These are phyloP conservation scores for Anarsia innoxiella DNA, from an alignment of 2,888 invertebrate genomes.

Conservation along the genomic window DNA sequence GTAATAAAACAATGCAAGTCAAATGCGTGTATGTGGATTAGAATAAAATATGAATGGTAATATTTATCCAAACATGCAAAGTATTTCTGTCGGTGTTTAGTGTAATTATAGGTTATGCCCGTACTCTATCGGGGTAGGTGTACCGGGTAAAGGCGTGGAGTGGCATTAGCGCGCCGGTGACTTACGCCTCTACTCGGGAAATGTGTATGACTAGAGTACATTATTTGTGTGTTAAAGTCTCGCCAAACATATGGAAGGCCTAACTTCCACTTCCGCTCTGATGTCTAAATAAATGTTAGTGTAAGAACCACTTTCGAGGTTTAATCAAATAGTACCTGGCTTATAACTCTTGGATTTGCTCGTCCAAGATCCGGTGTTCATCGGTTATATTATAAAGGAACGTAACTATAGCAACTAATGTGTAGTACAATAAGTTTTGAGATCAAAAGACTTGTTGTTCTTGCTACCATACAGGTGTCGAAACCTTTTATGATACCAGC, in stretches of 20 bases:
- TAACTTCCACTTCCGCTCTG: not conserved
- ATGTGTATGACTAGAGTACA: no score
- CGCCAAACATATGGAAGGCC: not conserved
- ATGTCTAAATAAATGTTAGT: not conserved
- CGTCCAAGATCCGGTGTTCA: conserved; percentile 64
- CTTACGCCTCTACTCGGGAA: no score
- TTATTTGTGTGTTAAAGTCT: no score
- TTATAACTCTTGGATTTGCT: conserved; percentile 49
- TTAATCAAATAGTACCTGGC: conserved; percentile 25
- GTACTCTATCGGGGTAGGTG: no score
- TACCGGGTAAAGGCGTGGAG: no score
- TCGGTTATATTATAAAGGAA: conserved; percentile 31
- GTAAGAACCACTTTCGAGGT: no score
- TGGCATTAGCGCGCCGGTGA: no score
- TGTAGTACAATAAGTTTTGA: conserved; percentile 30
- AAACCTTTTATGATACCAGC: conserved; percentile 25
- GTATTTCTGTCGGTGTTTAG: not conserved
- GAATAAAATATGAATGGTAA: no score
- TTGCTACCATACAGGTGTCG: conserved; percentile 27
- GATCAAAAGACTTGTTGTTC: conserved; percentile 29
- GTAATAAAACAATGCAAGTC: conserved; percentile 46
- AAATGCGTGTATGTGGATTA: conserved; percentile 22
- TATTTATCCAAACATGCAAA: not conserved
- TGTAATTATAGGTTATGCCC: not conserved
- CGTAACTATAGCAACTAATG: conserved; percentile 25